Conservation (phyloP, 1,140 invertebrate genomes). For the Planococcus citri region DNA sequence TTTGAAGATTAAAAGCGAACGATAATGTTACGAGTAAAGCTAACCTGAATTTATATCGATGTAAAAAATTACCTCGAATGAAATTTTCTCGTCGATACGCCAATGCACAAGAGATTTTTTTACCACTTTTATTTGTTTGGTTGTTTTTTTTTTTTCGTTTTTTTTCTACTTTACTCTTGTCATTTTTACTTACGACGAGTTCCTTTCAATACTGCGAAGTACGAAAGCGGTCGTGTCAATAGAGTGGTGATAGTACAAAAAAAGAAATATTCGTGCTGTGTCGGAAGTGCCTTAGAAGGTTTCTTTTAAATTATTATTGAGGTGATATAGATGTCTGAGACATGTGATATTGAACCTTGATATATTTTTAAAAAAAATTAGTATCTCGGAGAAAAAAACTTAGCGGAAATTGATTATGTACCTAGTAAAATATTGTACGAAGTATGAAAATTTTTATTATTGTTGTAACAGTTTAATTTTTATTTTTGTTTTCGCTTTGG, state of each 20-base stretch:
- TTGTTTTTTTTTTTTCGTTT: neutral
- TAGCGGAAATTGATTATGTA: neutral
- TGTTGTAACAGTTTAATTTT: neutral
- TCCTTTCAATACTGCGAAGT: neutral
- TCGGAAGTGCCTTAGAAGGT: conserved; percentile 13
- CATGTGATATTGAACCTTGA: conserved; percentile 18
- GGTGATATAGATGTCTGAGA: conserved; percentile 14
- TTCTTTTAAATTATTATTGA: conserved; percentile 2
- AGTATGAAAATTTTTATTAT: conserved; percentile 1
- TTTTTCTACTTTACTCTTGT: neutral
- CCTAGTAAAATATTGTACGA: neutral
- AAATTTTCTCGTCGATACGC: neutral
- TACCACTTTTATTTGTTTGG: neutral
- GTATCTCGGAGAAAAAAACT: neutral
- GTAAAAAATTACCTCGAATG: neutral
- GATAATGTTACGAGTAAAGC: neutral
- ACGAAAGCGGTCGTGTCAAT: neutral
- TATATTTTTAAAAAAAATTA: conserved; percentile 7
- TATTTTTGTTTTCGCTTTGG: neutral
- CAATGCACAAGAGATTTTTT: conserved; percentile 2
- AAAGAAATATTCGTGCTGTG: conserved; percentile 15
- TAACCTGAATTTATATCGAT: neutral
- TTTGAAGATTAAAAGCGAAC: neutral
- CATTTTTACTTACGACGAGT: conserved; percentile 2
- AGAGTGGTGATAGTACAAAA: conserved; percentile 15